Evolutionary conservation across 1,140 invertebrate genomes (phyloP).

Genomic region (Heliconius nattereri): DNA sequence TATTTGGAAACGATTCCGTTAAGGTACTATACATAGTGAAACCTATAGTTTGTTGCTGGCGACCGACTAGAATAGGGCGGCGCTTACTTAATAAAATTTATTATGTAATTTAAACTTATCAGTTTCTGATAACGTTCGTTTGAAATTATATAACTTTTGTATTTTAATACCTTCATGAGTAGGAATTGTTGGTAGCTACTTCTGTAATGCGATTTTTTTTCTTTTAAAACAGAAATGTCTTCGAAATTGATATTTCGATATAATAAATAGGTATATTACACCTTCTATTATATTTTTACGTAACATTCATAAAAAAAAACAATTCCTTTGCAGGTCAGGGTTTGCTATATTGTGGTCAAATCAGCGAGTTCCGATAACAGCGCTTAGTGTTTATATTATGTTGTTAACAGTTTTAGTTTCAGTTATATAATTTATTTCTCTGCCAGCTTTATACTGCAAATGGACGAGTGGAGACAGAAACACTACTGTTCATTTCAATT

Average conservation of each 20-base stretch:
- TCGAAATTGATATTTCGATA: not conserved
- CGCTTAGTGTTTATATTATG: too few species aligned
- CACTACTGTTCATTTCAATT: too few species aligned
- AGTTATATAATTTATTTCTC: too few species aligned
- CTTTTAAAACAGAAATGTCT: not conserved
- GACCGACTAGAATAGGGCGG: conserved; percentile 42
- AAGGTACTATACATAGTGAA: conserved; percentile 60
- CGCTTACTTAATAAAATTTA: conserved; percentile 42
- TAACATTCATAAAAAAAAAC: too few species aligned
- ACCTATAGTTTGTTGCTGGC: conserved; percentile 47
- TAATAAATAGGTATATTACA: too few species aligned
- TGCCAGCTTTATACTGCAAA: too few species aligned
- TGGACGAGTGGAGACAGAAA: too few species aligned
- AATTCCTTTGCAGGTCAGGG: too few species aligned
- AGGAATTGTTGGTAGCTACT: not conserved
- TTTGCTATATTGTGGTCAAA: too few species aligned
- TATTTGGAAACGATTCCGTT: conserved; percentile 57
- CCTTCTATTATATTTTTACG: too few species aligned
- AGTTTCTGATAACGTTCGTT: conserved; percentile 29
- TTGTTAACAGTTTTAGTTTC: too few species aligned
- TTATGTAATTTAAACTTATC: conserved; percentile 41
- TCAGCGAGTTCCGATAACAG: too few species aligned
- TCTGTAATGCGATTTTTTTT: not conserved
- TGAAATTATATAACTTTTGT: not conserved
- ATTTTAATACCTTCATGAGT: not conserved